Evolutionary conservation across 1,140 invertebrate genomes (phyloP).

Genomic region (Lepidurus packardi): DNA sequence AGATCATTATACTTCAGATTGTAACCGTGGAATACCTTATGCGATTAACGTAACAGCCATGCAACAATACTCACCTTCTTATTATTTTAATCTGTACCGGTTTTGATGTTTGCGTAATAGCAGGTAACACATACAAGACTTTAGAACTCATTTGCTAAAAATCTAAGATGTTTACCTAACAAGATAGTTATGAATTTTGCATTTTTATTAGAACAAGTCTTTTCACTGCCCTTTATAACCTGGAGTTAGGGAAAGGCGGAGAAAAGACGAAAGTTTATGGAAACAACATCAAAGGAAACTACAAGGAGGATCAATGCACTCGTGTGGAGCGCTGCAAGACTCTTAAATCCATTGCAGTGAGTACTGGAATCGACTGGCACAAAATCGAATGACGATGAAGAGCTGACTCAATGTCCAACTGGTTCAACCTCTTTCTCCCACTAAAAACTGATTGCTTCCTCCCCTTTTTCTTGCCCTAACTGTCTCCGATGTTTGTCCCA

Average conservation of each 20-base stretch:
- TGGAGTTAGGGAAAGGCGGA: neutral
- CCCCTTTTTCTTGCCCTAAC: neutral
- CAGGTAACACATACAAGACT: no score
- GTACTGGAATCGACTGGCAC: neutral
- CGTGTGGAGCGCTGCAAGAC: neutral
- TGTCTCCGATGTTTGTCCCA: neutral
- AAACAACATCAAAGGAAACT: neutral
- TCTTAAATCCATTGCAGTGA: neutral
- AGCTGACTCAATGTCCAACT: conserved; percentile 8
- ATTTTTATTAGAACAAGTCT: no score
- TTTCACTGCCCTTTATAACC: no score
- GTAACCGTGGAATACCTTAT: no score
- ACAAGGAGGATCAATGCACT: neutral
- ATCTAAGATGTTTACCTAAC: no score
- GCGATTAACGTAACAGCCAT: no score
- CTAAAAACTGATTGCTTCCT: conserved; percentile 6
- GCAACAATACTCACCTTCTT: no score
- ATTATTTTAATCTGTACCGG: no score
- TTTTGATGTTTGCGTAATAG: no score
- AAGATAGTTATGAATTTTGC: no score
- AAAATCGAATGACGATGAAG: conserved; percentile 16
- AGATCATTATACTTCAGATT: no score
- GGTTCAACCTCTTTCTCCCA: neutral
- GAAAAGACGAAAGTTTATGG: neutral
- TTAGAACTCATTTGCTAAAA: no score